Base-by-base conservation (phyloP, 2,797 vertebrate species). In the Argyrosomus regius region DNA sequence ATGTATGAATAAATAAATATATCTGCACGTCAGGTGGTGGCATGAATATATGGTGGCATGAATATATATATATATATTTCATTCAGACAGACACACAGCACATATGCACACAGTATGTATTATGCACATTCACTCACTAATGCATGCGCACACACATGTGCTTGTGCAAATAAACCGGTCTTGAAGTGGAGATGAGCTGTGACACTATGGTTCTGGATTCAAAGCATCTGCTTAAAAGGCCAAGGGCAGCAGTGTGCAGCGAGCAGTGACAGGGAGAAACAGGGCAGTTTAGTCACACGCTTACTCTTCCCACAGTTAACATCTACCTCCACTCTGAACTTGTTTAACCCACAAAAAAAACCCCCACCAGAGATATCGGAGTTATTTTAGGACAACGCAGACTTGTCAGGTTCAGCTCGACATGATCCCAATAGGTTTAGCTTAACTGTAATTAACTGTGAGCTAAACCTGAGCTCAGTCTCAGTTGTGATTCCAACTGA, bases 161-260 rank as follows among this genome's bases (percentile, higher is more conserved):
- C 28, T 31, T 66, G 50, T 67, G 54, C 69, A 77, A 61, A 53
- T 64, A 78, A 77, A 87, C 10, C 18, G 43, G 54, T 77, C 45
- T 59, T 80, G 70, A 75, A 72, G 59, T 59, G 68, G 43, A 84
- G 79, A 83, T 81, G 54, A 70, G 75, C 17, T 64, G 59, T 64
- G 75, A 82, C 75, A 71, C 50, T 57, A 9, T 64, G 56, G 41
- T 62, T 82, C 52, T 72, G 70, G 69, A 77, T 81, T 89, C 59
- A 84, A 77, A 86, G 73, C 53, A 31, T 63, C 77, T 31, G 64
- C 75, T 83, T 79, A 43, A 83, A 78, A 78, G 67, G 72, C 79
- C 64, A 57, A 75, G 80, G 74, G 77, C 76, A 74, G 57, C 59
- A 28, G 65, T 35, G 52, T 71, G 49, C 62, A 66, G 50, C 20